Base-by-base conservation (phyloP, 2,888 invertebrate species). In the Athalia cordata region DNA sequence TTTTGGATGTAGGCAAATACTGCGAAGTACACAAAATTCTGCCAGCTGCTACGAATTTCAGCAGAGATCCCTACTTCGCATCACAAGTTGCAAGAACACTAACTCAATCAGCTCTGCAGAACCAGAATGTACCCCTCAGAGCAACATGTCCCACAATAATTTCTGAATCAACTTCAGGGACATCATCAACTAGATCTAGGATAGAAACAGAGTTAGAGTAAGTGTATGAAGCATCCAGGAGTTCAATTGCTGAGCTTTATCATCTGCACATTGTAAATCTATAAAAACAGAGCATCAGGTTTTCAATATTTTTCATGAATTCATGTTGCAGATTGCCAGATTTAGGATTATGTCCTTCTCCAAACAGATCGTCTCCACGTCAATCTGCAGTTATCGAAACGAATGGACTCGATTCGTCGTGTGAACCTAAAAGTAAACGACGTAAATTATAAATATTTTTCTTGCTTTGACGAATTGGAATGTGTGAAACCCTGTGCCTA, bases 1-100 rank as follows among this genome's bases (percentile, higher is more conserved):
- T 95, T 0, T 91, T 97, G 0, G 90, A 92, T 66, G n/a, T 83
- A 4, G 75, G 15, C 0, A 82, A 81, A 7, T 85, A 13, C 62
- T 75, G 75, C 45, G 29, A 61, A 8, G 50, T 6, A 4, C 29
- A 75, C 11, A n/a, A n/a, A 3, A 75, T 75, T 13, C 50, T 29
- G 49, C 50, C 50, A 5, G 6, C 75, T 29, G 9, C 11, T 50
- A 29, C 15, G 13, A 52, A 15, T 3, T 49, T 43, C 2, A 50
- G 49, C 43, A 75, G n/a, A 75, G 62, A 62, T 11, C 43, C 29
- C 62, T 11, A 13, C 43, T 11, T 15, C 13, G 5, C 43, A 6
- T 13, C 75, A 11, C 75, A 75, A 29, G 0, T 7, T 43, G 9
- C 50, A 7, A 75, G 5, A 50, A 1, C 11, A n/a, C 11, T n/a